Conservation (phyloP, 1,140 invertebrate species). For the Apis mellifera region DNA sequence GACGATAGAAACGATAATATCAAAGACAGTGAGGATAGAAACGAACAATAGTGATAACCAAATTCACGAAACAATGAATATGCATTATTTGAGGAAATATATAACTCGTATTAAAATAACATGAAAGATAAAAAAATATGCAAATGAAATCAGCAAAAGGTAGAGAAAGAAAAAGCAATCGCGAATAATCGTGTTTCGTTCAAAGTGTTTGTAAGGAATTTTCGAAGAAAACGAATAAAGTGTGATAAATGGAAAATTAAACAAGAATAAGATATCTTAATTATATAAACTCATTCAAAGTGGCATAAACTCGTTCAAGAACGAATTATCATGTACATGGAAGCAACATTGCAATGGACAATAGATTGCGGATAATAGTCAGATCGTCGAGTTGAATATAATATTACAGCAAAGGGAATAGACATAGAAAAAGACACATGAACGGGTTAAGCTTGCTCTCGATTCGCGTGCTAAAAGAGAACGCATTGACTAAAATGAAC, state of each 20-base stretch:
- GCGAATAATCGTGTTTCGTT: not conserved
- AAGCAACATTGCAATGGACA: slow-evolving; percentile 58
- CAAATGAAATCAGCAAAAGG: slow-evolving; percentile 22
- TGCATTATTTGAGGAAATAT: not conserved
- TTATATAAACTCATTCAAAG: slow-evolving; percentile 1
- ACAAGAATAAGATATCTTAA: not conserved
- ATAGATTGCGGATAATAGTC: slow-evolving; percentile 48
- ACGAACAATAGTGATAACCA: slow-evolving; percentile 46
- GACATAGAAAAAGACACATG: slow-evolving; percentile 52
- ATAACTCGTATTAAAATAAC: slow-evolving; percentile 8
- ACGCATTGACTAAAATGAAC: slow-evolving; percentile 18
- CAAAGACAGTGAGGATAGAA: slow-evolving; percentile 33
- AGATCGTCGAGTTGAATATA: slow-evolving; percentile 49
- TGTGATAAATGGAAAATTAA: slow-evolving; percentile 10
- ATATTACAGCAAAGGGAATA: slow-evolving; percentile 44
- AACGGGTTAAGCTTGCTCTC: slow-evolving; percentile 54
- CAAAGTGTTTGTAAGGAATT: not conserved
- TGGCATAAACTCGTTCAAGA: slow-evolving; percentile 20
- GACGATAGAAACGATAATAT: slow-evolving; percentile 41
- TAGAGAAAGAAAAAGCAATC: not conserved
- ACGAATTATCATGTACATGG: slow-evolving; percentile 64
- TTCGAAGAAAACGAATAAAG: not conserved
- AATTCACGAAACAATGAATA: slow-evolving; percentile 39
- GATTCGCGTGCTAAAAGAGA: slow-evolving; percentile 33
- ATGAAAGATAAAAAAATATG: slow-evolving; percentile 34